These are phyloP conservation scores for Drosophila suzukii DNA, from an alignment of 1,140 invertebrate species.

Conservation along the genomic window DNA sequence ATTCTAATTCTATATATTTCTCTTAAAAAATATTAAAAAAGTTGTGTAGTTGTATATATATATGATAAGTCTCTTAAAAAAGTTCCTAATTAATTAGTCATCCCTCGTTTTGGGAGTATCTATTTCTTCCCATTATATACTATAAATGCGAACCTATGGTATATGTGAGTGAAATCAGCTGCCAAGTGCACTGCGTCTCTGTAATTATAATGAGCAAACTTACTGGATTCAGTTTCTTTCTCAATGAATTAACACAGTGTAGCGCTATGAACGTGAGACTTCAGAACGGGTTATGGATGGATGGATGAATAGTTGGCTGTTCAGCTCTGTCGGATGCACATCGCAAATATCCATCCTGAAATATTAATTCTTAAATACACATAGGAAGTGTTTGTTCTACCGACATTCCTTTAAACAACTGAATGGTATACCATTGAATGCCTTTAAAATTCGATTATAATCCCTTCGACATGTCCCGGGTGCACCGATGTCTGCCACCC, in stretches of 20 bases:
- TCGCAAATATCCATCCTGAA: constrained; percentile 34
- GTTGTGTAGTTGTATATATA: too few relatives aligned
- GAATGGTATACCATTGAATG: neutral
- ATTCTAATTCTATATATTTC: too few relatives aligned
- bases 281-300: constrained; percentile 19
- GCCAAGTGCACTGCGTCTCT: constrained; percentile 37
- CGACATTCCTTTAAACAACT: neutral
- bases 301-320: constrained; percentile 11
- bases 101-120: constrained; percentile 6
- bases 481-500: neutral
- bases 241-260: constrained; percentile 39
- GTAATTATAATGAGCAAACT: constrained; percentile 66
- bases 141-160: constrained; percentile 15
- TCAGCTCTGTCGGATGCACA: constrained; percentile 41
- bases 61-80: neutral
- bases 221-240: constrained; percentile 28
- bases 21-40: too few relatives aligned
- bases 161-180: constrained; percentile 26
- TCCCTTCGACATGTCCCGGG: neutral
- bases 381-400: neutral
- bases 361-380: neutral
- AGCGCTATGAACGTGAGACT: constrained; percentile 1
- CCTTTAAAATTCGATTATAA: constrained; percentile 7
- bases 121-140: constrained; percentile 1
- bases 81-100: neutral